A percentile compares a stretch with the other conserved stretches of the same genome.
Conservation (phyloP, 2,113 vertebrate genomes). For the Lamprotornis superbus region DNA sequence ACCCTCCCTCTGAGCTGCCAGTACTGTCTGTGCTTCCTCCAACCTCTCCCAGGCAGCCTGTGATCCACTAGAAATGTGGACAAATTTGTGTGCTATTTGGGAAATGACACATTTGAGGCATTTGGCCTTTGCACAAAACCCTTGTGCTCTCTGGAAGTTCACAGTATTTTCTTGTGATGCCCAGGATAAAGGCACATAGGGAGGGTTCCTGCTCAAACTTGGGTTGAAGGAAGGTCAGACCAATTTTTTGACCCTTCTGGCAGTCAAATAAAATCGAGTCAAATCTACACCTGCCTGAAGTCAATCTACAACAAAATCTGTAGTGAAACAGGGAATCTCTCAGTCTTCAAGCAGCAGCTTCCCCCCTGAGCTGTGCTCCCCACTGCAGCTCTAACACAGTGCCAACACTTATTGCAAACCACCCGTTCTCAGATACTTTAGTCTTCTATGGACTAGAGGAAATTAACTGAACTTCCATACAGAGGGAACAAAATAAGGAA, state of each 20-base stretch:
- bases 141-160: not conserved
- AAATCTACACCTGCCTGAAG: not conserved
- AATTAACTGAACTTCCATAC: not conserved
- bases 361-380: not conserved
- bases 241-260: not conserved
- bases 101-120: not conserved
- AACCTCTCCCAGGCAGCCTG: not conserved
- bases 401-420: not conserved
- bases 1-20: not conserved
- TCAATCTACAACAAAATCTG: not conserved
- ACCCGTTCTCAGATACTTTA: not conserved
- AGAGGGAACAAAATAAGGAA: not conserved
- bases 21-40: not conserved
- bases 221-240: not conserved
- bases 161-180: not conserved
- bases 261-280: not conserved
- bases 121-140: not conserved
- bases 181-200: rapidly evolving
- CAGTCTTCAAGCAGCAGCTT: not conserved
- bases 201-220: not conserved
- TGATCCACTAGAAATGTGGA: not conserved
- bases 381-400: not conserved
- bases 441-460: not conserved
- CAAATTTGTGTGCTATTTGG: not conserved
- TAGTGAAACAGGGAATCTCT: not conserved